phyloP scores from a whole-genome alignment of 1,140 invertebrate species.

The Macrotrachela quadricornifera region DNA sequence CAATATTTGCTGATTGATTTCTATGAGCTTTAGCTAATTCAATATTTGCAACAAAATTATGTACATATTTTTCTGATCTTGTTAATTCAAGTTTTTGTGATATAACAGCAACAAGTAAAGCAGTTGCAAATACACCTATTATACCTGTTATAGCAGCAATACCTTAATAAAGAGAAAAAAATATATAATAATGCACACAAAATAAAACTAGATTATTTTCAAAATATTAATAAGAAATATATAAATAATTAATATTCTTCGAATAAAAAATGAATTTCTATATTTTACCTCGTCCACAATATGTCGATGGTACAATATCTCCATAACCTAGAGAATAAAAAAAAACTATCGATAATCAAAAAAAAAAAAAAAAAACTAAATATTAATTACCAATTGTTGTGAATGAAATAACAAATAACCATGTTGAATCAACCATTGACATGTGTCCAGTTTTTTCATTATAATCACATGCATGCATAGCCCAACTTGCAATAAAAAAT shows the following conservation, averaged over 20 bases:
- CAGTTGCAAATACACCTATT: slow-evolving; percentile 14
- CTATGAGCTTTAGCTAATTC: slow-evolving; percentile 14
- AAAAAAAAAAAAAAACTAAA: no score
- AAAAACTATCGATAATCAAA: no score
- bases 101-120: slow-evolving; percentile 26
- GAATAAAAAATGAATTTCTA: no score
- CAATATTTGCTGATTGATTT: slow-evolving; percentile 14
- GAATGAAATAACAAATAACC: no score
- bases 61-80: slow-evolving; percentile 16
- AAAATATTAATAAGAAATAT: no score
- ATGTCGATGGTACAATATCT: slow-evolving; percentile 98
- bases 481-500: slow-evolving; percentile 98
- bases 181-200: no score
- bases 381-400: no score
- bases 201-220: no score
- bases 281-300: slow-evolving; percentile 58
- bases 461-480: slow-evolving; percentile 72
- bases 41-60: slow-evolving; percentile 15
- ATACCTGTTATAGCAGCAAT: slow-evolving; percentile 26
- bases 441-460: no score
- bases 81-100: slow-evolving; percentile 14
- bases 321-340: slow-evolving; percentile 78
- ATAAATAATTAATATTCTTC: no score
- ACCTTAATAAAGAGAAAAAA: no score
- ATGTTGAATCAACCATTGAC: no score